Evolutionary conservation across 2,888 invertebrate species (phyloP), one percentile per base, ranked within the genome.

Genomic region (Nysson spinosus): DNA sequence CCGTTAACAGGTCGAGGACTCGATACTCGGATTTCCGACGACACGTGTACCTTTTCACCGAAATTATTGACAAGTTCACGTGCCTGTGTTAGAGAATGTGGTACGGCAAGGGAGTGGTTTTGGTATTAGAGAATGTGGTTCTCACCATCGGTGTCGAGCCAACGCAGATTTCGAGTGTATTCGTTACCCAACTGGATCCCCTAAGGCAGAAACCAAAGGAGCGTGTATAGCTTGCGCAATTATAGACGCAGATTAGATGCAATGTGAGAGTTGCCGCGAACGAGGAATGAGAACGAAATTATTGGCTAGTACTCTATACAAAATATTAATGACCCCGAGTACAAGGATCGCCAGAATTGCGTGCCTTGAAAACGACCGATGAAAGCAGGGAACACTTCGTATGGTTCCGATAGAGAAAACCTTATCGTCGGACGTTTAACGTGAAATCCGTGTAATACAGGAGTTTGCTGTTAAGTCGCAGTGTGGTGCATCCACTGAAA

Each of bases 231-330:
- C 17, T 67, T 60, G 5, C 50, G 43, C 16, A 66, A 69, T 37
- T 19, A 9, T 11, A 24, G 9, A 12, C 17, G 20, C 28, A 37
- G 55, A 68, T 58, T 51, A 60, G 60, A 54, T 50, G 30, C 37
- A 24, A 63, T 43, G 63, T 47, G 63, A 63, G 65, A 68, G 68
- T 47, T 46, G 42, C 26, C 40, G 12, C 9, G 42, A 49, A 57
- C 43, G 26, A 60, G 62, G 22, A 62, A 69, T 42, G 55, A n/a
- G 37, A 56, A 49, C 55, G 24, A 20, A 46, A 52, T 55, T 26
- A 61, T 58, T 39, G 28, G 11, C 12, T 17, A 19, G 22, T 52
- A 30, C 28, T 37, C 42, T 16, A 35, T 42, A 42, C 57, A 47
- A 62, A 57, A 66, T 65, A 65, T 69, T 56, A 28, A 49, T 54